Evolutionary conservation across 2,113 vertebrate genomes (phyloP), one percentile per base, ranked within the genome.

Genomic region (Eonycteris spelaea): DNA sequence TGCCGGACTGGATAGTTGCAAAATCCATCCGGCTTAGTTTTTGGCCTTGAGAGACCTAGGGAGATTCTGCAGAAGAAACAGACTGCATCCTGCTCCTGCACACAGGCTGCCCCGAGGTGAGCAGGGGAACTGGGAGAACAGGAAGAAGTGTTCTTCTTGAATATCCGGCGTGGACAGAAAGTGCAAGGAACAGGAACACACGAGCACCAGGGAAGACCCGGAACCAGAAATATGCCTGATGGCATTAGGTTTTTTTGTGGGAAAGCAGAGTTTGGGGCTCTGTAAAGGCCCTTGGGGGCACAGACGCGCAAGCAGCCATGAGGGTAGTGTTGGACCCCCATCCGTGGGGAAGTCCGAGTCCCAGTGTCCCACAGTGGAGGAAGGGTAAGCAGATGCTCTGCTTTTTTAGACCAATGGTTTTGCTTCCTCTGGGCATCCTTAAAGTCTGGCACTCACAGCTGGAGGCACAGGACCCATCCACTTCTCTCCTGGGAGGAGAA

Each of bases 381-480:
- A 19, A 30, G 59, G 3, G 14, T 38, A 19, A 26, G 35, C 24
- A 55, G 43, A 55, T 24, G 55, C 26, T 16, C n/a, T 59, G 18
- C 14, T 38, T 38, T 0, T 0, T 89, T 15, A 45, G 22, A 53
- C 4, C 73, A n/a, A 7, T 7, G 16, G 6, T 35, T 35, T n/a
- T 70, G 35, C 68, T 91, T 5, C 33, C 0, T 91, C 33, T 38
- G 68, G 38, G 68, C 83, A 26, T 65, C 84, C 67, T 98, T 96
- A 98, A 74, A 98, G 83, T 92, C 91, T 98, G 82, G 98, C 26
- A 18, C 55, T 95, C 74, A 90, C 18, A 24, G 48, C 57, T 68
- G 91, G 77, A 21, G 98, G 98, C 24, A 97, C 97, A 30, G 98
- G 98, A 28, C 98, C 98, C 97, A 98, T 92, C 98, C 98, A 99